Evolutionary conservation across 2,888 invertebrate genomes (phyloP).

Genomic region (Drosophila austrosaltans): DNA sequence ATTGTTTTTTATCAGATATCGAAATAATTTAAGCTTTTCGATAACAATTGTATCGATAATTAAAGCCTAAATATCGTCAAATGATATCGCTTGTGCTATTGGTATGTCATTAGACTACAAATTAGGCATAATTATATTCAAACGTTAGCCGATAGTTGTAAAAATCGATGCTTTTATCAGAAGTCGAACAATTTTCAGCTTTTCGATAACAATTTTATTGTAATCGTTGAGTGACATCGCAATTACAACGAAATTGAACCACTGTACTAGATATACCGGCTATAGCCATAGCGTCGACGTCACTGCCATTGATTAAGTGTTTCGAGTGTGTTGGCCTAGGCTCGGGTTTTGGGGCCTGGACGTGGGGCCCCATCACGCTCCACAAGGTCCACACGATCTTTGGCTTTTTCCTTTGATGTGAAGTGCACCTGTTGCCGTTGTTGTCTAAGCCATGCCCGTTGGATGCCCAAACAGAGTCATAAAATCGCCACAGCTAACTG

Average conservation of each 20-base stretch:
- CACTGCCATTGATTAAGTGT: conserved; percentile 53
- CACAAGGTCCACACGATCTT: conserved; percentile 33
- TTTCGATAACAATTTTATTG: too few species aligned
- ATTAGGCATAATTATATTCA: too few species aligned
- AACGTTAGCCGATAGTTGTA: too few species aligned
- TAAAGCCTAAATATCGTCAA: too few species aligned
- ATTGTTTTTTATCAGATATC: neutral
- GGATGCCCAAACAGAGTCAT: conserved; percentile 71
- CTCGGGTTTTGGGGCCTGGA: neutral
- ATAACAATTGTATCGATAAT: too few species aligned
- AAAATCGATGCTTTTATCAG: neutral
- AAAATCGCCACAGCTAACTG: conserved; percentile 58
- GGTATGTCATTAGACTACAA: too few species aligned
- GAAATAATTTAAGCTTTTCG: neutral
- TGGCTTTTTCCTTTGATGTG: conserved; percentile 68
- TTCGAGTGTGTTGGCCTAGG: conserved; percentile 38
- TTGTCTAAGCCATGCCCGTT: conserved; percentile 45
- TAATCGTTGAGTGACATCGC: too few species aligned
- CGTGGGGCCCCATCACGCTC: neutral
- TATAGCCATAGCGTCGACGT: conserved; percentile 35
- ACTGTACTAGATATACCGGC: conserved; percentile 19
- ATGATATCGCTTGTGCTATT: too few species aligned
- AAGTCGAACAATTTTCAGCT: neutral
- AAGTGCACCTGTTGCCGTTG: conserved; percentile 68
- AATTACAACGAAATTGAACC: neutral